These are phyloP conservation scores for Octodon degus DNA, from an alignment of 2,113 vertebrate species.

Conservation along the genomic window DNA sequence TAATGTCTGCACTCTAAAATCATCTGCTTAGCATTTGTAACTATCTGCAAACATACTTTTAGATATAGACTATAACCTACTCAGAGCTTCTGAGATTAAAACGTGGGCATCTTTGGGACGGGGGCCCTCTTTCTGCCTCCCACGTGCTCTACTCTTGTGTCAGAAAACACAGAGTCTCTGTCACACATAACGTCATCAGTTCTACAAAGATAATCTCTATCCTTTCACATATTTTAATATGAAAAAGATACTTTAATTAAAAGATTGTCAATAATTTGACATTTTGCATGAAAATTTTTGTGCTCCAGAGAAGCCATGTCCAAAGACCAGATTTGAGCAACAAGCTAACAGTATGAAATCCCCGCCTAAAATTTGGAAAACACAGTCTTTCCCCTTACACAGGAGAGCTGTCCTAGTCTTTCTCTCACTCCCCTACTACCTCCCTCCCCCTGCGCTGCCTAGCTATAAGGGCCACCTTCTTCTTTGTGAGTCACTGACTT, in stretches of 20 bases:
- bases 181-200: neutral
- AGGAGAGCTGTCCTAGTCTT: conserved; percentile 17
- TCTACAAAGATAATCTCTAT: neutral
- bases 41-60: neutral
- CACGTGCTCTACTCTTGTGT: neutral
- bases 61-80: neutral
- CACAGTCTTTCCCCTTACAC: conserved; percentile 62
- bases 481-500: conserved; percentile 67
- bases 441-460: neutral
- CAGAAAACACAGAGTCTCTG: neutral
- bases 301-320: neutral
- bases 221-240: neutral
- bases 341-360: neutral
- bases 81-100: neutral
- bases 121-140: neutral
- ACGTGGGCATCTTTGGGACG: neutral
- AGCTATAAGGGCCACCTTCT: conserved; percentile 63
- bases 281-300: neutral
- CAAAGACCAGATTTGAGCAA: neutral
- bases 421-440: neutral
- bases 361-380: neutral
- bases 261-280: neutral
- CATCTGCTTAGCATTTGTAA: neutral
- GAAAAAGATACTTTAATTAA: neutral
- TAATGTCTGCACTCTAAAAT: neutral